Evolutionary conservation across 2,888 invertebrate species (phyloP).

Genomic region (Eumacrocentrus americanus): DNA sequence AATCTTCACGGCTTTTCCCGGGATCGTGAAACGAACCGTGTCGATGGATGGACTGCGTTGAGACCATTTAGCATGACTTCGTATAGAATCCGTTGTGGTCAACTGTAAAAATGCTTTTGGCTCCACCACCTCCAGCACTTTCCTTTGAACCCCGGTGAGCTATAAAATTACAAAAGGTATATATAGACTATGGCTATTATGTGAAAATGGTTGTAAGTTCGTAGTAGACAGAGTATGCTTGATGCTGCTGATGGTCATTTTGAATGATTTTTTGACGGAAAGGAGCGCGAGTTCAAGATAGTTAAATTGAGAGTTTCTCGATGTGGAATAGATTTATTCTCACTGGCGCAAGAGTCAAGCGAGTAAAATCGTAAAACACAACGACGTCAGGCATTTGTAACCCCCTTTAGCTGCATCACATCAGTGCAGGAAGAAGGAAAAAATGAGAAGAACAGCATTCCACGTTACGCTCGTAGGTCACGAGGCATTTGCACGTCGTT

Average conservation of each 20-base stretch:
- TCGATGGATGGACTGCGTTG: slow-evolving; percentile 11
- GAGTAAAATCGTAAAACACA: slow-evolving; percentile 24
- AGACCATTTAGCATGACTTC: slow-evolving; percentile 7
- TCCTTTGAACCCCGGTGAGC: too few species aligned
- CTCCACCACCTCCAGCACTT: too few species aligned
- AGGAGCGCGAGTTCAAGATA: too few species aligned
- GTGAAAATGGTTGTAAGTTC: not conserved
- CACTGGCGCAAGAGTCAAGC: not conserved
- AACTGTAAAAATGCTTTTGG: too few species aligned
- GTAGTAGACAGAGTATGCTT: not conserved
- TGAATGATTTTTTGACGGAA: too few species aligned
- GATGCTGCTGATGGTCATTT: too few species aligned
- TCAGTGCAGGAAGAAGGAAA: not conserved
- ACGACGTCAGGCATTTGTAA: slow-evolving; percentile 14
- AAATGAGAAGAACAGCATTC: slow-evolving; percentile 42
- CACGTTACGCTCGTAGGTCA: slow-evolving; percentile 56
- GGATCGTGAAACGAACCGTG: slow-evolving; percentile 31
- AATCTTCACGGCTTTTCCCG: slow-evolving; percentile 40
- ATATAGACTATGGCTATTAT: not conserved
- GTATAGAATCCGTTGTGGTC: not conserved
- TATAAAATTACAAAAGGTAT: too few species aligned
- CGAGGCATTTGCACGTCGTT: slow-evolving; percentile 54
- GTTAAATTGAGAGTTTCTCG: too few species aligned
- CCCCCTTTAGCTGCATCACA: not conserved
- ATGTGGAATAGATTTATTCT: slow-evolving; percentile 7